Base-by-base conservation (phyloP, 92 coral and sea anemone species). In the Umimayanthus chanpuru region DNA sequence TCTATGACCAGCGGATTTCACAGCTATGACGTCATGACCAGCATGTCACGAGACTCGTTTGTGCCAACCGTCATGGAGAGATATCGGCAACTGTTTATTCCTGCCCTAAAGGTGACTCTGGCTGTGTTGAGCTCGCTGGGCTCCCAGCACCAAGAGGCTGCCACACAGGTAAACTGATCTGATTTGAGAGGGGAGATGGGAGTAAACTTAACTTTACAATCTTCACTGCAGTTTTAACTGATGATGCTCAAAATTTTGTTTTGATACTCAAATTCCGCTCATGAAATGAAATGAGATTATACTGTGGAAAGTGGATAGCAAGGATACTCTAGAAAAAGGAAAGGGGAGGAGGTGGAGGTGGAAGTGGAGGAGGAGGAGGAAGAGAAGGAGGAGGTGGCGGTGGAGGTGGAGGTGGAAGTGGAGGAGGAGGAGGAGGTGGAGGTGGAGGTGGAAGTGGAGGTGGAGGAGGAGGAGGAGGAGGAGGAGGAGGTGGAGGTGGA, bases 111-210 rank as follows among this genome's bases (percentile, higher is more conserved):
- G 87, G 95, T 97, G 79, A 92, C 94, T 9, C 91, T 94, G 73
- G 92, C 98, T n/a, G 86, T 97, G 72, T 88, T 97, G 76, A 90
- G 98, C 23, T 94, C 99, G 38, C 93, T 97, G 5, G 98, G 99
- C 43, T 90, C 92, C 16, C 96, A 94, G 29, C 98, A 97, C 90
- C 95, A 87, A 43, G 95, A 95, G 28, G 98, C 98, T 7, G 91
- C 97, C 28, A 87, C 92, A 36, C 96, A 97, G 98, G 99, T 97
- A 86, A 53, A 81, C 25, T 11, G 8, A 14, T 50, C 30, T 58
- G 29, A 16, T 65, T 23, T 3, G 36, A 32, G 36, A 32, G 36
- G 36, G 36, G 36, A 32, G 36, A 32, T 0, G 36, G 36, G 36
- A 32, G 36, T 32, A 32, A 32, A 32, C 36, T 32, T 32, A 32